Base-by-base conservation (phyloP, 2,888 invertebrate species). In the Mesoligia furuncula region DNA sequence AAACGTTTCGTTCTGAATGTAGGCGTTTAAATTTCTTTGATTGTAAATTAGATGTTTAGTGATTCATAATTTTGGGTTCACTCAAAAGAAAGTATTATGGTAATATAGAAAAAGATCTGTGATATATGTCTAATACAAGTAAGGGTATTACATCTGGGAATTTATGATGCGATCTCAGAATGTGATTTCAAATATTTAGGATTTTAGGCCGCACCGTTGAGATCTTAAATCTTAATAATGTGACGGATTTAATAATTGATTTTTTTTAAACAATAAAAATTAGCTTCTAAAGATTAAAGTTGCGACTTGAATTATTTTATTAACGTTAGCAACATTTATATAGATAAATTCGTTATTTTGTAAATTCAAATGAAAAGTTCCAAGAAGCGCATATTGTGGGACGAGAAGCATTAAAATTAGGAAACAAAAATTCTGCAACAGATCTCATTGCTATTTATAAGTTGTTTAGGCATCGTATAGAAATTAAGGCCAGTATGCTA, bases 41-140 rank as follows among this genome's bases (percentile, higher is more conserved):
- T 85, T 89, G 65, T 90, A 90, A 90, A 89, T 90, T 91, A 90
- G 88, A 84, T 84, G 82, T 84, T 88, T 93, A 90, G 86, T 90
- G 83, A 85, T 90, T 87, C 89, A 88, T 90, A 87, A 88, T 89
- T 92, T 91, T 89, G 90, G 88, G 90, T 88, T 92, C 88, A 90
- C 93, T 92, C 90, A 92, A 93, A 93, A 89, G 88, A 93, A 95
- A 95, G 95, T 96, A 96, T 96, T 96, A 95, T 94, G 93, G 91
- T 95, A 94, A 92, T 93, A 93, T 94, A 95, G 94, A 92, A 93
- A 95, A 95, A 94, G 93, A 95, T 94, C 96, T 96, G 96, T 96
- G 96, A 96, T 96, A 96, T 93, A 93, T 92, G 93, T 86, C 85
- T 89, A 85, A 86, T 93, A 93, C 91, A 93, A 92, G 93, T 95